phyloP scores from a whole-genome alignment of 2,113 vertebrate genomes.

The Cranoglanis bouderius region DNA sequence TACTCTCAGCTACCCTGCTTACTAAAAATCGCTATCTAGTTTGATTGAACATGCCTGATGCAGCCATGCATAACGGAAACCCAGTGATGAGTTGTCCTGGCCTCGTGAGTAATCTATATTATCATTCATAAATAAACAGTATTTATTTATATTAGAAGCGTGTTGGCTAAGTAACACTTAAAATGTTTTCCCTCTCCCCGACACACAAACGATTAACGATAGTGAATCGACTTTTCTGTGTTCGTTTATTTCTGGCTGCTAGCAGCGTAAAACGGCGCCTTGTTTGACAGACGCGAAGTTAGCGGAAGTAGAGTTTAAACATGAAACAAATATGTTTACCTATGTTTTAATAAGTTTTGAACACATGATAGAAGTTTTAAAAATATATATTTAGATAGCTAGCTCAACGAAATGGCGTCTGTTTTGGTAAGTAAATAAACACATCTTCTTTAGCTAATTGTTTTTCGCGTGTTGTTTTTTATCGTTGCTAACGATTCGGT shows the following conservation, averaged over 20 bases:
- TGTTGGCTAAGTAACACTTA: not conserved
- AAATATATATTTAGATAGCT: not conserved
- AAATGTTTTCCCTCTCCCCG: too few species aligned
- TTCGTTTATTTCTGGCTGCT: conserved; percentile 58
- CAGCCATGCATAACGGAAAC: not conserved
- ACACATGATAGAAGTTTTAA: not conserved
- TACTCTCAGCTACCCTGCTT: not conserved
- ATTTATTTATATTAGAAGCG: not conserved
- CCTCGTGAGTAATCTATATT: not conserved
- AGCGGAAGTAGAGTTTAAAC: conserved; percentile 16
- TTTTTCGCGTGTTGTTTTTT: not conserved
- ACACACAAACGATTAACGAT: not conserved
- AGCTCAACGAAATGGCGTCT: conserved; percentile 65
- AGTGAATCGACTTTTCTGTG: conserved; percentile 49
- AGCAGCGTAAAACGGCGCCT: conserved; percentile 49
- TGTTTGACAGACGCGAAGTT: conserved; percentile 61
- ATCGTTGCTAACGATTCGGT: not conserved
- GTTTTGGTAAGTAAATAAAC: conserved; percentile 66
- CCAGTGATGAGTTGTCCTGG: too few species aligned
- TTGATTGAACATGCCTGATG: conserved; percentile 21
- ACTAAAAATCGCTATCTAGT: not conserved
- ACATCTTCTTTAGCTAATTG: not conserved
- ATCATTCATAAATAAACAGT: not conserved
- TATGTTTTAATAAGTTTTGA: not conserved
- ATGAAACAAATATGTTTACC: conserved; percentile 19